Evolutionary conservation across 2,797 vertebrate genomes (phyloP).

Genomic region (Aphelocoma californica): DNA sequence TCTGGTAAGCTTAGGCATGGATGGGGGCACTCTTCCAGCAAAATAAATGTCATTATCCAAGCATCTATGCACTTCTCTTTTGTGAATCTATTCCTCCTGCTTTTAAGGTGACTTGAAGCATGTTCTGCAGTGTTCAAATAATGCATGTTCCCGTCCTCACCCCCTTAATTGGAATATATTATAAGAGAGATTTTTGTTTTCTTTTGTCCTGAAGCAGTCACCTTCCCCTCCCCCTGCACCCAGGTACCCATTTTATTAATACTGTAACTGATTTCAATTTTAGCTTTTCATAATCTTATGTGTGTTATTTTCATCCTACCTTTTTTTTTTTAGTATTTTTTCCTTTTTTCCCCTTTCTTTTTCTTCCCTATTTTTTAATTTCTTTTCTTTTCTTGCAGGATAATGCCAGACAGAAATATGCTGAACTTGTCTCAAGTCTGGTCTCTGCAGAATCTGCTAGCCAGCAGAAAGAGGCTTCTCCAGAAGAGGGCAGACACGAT

Average conservation of each 20-base stretch:
- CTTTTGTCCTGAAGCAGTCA: background rate
- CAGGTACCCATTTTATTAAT: background rate
- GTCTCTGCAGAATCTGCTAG: conserved; percentile 69
- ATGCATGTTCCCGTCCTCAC: background rate
- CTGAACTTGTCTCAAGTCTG: conserved; percentile 83
- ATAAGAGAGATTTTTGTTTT: background rate
- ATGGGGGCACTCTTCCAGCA: background rate
- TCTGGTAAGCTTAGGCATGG: background rate
- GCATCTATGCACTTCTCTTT: background rate
- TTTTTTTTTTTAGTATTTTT: no score
- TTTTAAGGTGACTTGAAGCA: background rate
- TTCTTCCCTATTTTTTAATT: background rate
- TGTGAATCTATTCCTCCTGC: background rate
- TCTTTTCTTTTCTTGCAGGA: conserved; percentile 73
- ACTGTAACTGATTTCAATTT: background rate
- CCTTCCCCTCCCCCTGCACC: rapidly evolving
- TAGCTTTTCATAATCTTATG: background rate
- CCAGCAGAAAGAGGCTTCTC: conserved; percentile 30
- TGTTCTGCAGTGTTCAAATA: background rate
- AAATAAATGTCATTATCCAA: background rate
- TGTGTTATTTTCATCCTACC: background rate
- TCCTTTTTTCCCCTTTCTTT: background rate
- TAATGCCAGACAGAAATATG: conserved; percentile 85
- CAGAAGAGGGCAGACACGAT: conserved; percentile 12
- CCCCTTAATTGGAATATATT: background rate